Base-by-base conservation (phyloP, 2,888 invertebrate species). In the Torymus texanus region DNA sequence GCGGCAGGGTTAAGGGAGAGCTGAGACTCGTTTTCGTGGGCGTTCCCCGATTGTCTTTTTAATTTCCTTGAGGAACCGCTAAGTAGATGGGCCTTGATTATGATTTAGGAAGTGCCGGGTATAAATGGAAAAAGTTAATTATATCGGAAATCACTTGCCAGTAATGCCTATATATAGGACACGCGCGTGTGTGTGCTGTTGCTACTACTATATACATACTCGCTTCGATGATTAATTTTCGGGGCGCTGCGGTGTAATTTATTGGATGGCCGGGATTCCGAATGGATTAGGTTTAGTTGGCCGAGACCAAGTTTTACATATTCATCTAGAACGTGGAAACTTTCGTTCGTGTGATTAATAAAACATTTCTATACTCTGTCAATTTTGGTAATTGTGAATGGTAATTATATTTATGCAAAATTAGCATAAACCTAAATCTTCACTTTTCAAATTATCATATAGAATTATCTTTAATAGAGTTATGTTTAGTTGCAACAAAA, bases 21-120 rank as follows among this genome's bases (percentile, higher is more conserved):
- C 5, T 24, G 67, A 29, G 56, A 18, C 53, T 51, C 53, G 58
- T 41, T 62, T 67, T 24, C 12, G 70, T 70, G 70, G 75, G 75
- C 79, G 75, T 79, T 79, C 63, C 80, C 16, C 80, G 76, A 76
- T 76, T 73, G 76, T 80, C 80, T 80, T 80, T 80, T 77, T 76
- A 67, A 68, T 77, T 76, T 74, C 62, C 67, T 73, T 62, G 62
- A 72, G 67, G 56, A 73, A 67, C 41, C 76, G 76, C 76, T 80
- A 76, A 80, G 80, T 80, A 77, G 76, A 74, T 70, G 68, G 73
- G 55, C 56, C 50, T 53, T 67, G 76, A 80, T 80, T 80, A 76
- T 80, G 80, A 76, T 80, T 80, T 80, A 80, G 76, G 63, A 80
- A 80, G 80, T 73, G 68, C 21, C 13, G 29, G 55, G 12, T 41